Evolutionary conservation across 1,140 invertebrate genomes (phyloP), one percentile per base, ranked within the genome.

Genomic region (Camponotus pennsylvanicus): DNA sequence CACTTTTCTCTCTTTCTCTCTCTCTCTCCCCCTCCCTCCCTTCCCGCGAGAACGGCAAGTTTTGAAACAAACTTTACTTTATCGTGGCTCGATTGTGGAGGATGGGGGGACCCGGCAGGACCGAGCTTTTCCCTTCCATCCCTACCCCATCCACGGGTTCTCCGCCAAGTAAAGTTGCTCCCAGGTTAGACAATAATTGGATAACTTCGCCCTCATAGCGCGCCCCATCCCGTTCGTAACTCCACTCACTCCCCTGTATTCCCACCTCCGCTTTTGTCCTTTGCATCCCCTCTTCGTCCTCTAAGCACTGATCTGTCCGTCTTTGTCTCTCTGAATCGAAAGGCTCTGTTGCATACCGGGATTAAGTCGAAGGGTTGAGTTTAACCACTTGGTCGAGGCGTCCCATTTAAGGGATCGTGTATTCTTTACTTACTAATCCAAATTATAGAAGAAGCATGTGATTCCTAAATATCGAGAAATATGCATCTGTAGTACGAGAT

Each of bases 181-280:
- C 92, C 94, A 94, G 95, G 94, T 94, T 95, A 95, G 94, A 95
- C 94, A 95, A 95, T 95, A 95, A 95, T 95, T 95, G 94, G 94
- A 95, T 95, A 95, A 95, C 92, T 95, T 95, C 91, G 94, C 92
- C 93, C 93, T 93, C 93, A 90, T 90, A 92, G 89, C 89, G 89
- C 89, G 88, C 71, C 90, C 86, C 92, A 85, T 91, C 88, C 71
- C 85, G 76, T 70, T 59, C 37, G 82, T 78, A 88, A 88, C 85
- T 87, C 86, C 89, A 34, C 52, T 67, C 86, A 73, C 70, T 83
- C 82, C 76, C 76, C 86, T 80, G 79, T 32, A 61, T 59, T 55
- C 83, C 71, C 83, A 85, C 85, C 80, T 73, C 59, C 70, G 32
- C 69, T 64, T 77, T 34, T 63, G 78, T 66, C 11, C 40, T 61